Evolutionary conservation across 2,797 vertebrate genomes (phyloP), one percentile per base, ranked within the genome.

Genomic region (Urosaurus nigricauda): DNA sequence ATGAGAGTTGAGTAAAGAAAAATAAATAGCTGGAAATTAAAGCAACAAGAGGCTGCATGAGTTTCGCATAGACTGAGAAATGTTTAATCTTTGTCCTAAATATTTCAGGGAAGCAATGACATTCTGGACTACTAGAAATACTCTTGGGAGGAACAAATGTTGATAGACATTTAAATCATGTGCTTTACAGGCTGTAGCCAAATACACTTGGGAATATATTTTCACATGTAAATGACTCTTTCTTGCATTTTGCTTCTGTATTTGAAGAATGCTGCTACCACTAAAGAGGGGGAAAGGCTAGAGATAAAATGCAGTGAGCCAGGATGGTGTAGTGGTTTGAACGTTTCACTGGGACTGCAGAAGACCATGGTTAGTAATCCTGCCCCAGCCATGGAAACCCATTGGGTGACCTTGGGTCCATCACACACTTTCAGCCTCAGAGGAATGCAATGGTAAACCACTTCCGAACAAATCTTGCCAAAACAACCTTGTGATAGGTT

Each of bases 21-120:
- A 5, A 90, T 53, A 81, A 93, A 90, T 29, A 26, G 7, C 17
- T 80, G 58, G 82, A 84, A 89, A 90, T 43, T 47, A 71, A 82
- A 92, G 81, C 60, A 3, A 84, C 83, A 8, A 85, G n/a, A 43
- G 32, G 21, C 84, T 84, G 90, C 29, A 89, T 87, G 86, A 87
- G 86, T 92, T 89, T 40, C 82, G n/a, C 60, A 79, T 19, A 90
- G 12, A 87, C 84, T 51, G 24, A 91, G 74, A 93, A 93, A 87
- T 89, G 87, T 35, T 91, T 92, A 80, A 9, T 80, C 92, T 93
- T n/a, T 95, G 73, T 63, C 85, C 90, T 93, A 88, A 92, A 92
- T 93, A 89, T 80, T 90, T 13, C 8, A 26, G 43, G 21, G 56
- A 29, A 35, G 85, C 92, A 74, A 75, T 43, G 43, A 12, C 58